A percentile compares a stretch with the other conserved stretches of the same genome.
These are phyloP conservation scores for Oncopodura yosiiana DNA, from an alignment of 1,140 invertebrate genomes.

Conservation along the genomic window DNA sequence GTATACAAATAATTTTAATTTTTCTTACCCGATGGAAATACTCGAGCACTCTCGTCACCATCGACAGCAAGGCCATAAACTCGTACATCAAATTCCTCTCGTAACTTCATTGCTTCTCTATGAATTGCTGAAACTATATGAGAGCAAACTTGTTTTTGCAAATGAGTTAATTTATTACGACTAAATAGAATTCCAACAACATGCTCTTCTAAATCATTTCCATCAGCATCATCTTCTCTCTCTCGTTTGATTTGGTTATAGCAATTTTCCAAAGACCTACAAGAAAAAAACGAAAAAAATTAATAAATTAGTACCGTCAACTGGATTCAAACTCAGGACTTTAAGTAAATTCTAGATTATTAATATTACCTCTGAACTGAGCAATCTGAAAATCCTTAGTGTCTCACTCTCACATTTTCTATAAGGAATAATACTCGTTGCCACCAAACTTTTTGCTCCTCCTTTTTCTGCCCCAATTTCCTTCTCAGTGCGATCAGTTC, in stretches of 20 bases:
- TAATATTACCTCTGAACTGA: conserved; percentile 68
- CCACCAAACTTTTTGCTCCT: conserved; percentile 44
- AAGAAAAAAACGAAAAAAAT: conserved; percentile 15
- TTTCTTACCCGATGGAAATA: conserved; percentile 17
- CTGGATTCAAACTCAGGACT: too few relatives aligned
- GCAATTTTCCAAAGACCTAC: conserved; percentile 83
- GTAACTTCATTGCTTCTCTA: conserved; percentile 69
- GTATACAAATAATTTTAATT: neutral
- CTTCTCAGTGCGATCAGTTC: conserved; percentile 35
- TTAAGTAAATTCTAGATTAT: neutral
- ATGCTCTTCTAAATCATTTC: conserved; percentile 84
- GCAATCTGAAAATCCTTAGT: conserved; percentile 80
- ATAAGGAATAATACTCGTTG: conserved; percentile 57
- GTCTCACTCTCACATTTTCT: conserved; percentile 85
- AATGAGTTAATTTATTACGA: conserved; percentile 80
- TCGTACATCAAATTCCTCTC: conserved; percentile 75
- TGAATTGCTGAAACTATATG: conserved; percentile 89
- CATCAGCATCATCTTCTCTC: conserved; percentile 43
- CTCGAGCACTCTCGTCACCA: conserved; percentile 27
- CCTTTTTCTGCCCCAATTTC: conserved; percentile 38
- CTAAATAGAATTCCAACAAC: conserved; percentile 95
- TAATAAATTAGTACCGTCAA: too few relatives aligned
- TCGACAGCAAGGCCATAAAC: conserved; percentile 33
- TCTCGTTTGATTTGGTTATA: conserved; percentile 49
- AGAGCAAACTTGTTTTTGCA: conserved; percentile 87